Evolutionary conservation across 2,888 invertebrate species (phyloP).

Genomic region (Micropterix aruncella): DNA sequence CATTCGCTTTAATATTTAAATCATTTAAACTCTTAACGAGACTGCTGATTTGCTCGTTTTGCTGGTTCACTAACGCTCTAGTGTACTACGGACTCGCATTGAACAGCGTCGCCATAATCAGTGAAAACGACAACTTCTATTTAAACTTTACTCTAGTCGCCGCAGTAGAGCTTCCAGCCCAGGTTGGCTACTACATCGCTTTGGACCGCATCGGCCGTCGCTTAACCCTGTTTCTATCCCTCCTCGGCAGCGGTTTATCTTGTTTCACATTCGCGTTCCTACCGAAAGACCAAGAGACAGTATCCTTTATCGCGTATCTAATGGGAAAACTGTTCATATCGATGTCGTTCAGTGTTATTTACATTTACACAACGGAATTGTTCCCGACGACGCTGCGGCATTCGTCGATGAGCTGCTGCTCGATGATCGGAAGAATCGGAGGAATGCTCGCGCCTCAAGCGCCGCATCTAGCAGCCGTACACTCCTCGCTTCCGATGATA

Average conservation of each 20-base stretch:
- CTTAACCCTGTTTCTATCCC: constrained; percentile 23
- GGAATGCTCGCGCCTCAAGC: constrained; percentile 45
- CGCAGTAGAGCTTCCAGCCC: constrained; percentile 33
- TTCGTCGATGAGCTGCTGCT: constrained; percentile 38
- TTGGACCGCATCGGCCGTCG: constrained; percentile 27
- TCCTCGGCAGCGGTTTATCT: constrained; percentile 27
- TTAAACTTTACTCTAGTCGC: constrained; percentile 30
- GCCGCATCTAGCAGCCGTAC: constrained; percentile 28
- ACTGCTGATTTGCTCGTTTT: constrained; percentile 29
- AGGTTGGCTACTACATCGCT: constrained; percentile 30
- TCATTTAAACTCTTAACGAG: constrained; percentile 30
- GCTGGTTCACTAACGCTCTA: constrained; percentile 34
- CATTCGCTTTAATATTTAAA: constrained; percentile 27
- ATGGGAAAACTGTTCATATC: constrained; percentile 38
- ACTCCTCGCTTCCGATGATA: constrained; percentile 21
- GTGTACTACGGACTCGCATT: constrained; percentile 25
- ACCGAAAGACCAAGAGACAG: constrained; percentile 20
- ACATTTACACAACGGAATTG: constrained; percentile 41
- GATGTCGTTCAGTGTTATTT: constrained; percentile 35
- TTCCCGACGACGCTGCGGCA: constrained; percentile 44
- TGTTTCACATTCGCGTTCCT: constrained; percentile 30
- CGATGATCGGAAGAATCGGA: constrained; percentile 44
- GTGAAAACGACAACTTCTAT: constrained; percentile 25
- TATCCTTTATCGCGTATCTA: constrained; percentile 21
- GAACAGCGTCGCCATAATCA: constrained; percentile 32